A percentile compares a stretch with the other conserved stretches of the same genome.
These are phyloP conservation scores for Melanostoma mellinum DNA, from an alignment of 2,888 invertebrate genomes.

Conservation along the genomic window DNA sequence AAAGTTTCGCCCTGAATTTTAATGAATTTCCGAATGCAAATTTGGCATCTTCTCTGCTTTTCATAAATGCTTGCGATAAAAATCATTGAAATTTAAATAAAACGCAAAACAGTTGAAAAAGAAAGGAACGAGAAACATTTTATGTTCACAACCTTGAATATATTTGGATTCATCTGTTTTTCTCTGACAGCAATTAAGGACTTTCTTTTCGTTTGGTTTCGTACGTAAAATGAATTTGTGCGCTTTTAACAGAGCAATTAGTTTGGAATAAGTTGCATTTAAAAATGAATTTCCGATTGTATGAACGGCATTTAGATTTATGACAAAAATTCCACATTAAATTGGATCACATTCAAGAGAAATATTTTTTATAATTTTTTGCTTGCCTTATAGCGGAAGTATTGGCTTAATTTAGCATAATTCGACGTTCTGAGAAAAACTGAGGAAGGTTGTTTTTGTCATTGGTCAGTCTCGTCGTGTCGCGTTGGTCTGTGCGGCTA, in stretches of 20 bases:
- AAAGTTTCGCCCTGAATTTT: slow-evolving; percentile 7
- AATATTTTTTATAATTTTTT: too few relatives aligned
- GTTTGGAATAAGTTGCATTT: not conserved
- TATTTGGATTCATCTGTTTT: not conserved
- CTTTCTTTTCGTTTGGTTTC: not conserved
- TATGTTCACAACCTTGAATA: slow-evolving; percentile 14
- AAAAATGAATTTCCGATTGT: not conserved
- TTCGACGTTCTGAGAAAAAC: too few relatives aligned
- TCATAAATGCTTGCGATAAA: not conserved
- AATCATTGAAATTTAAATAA: slow-evolving; percentile 22
- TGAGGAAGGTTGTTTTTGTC: too few relatives aligned
- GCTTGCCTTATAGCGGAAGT: too few relatives aligned
- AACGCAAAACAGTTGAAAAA: not conserved
- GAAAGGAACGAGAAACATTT: not conserved
- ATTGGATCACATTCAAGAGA: too few relatives aligned
- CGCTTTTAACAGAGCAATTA: slow-evolving; percentile 6
- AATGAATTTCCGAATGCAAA: slow-evolving; percentile 29
- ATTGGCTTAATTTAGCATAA: too few relatives aligned
- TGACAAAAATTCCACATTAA: not conserved
- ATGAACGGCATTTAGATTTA: not conserved
- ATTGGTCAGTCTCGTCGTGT: too few relatives aligned
- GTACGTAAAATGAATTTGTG: not conserved
- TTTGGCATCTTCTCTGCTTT: not conserved
- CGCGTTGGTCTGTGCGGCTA: too few relatives aligned
- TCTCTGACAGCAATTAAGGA: slow-evolving; percentile 20